Conservation (phyloP, 2,888 invertebrate genomes). For the Athalia circularis region DNA sequence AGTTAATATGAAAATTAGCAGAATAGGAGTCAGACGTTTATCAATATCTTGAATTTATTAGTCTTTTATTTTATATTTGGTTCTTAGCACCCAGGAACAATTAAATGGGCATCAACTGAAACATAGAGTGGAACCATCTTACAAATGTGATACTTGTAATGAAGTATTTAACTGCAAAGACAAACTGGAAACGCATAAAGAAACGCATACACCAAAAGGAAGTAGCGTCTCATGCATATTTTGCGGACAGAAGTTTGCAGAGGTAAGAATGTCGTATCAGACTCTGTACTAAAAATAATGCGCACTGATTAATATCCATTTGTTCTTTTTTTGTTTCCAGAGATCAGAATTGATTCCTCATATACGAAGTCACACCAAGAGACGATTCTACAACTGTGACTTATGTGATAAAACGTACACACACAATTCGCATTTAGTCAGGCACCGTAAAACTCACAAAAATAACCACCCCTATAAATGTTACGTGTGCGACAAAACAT, state of each 20-base stretch:
- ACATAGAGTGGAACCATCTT: slow-evolving; percentile 53
- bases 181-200: slow-evolving; percentile 46
- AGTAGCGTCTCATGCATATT: slow-evolving; percentile 39
- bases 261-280: slow-evolving; percentile 12
- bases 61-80: background rate
- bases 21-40: too few relatives aligned
- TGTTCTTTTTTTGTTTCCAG: slow-evolving; percentile 42
- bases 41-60: too few relatives aligned
- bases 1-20: background rate
- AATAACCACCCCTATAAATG: slow-evolving; percentile 48
- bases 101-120: slow-evolving; percentile 51
- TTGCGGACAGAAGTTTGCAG: slow-evolving; percentile 47
- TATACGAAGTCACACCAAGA: slow-evolving; percentile 48
- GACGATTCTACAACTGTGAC: slow-evolving; percentile 46
- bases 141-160: slow-evolving; percentile 52
- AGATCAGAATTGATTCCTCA: slow-evolving; percentile 48
- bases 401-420: slow-evolving; percentile 45
- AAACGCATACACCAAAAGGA: slow-evolving; percentile 14
- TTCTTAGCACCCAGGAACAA: slow-evolving; percentile 46
- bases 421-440: slow-evolving; percentile 46
- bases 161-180: slow-evolving; percentile 53
- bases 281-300: background rate
- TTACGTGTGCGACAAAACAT: slow-evolving; percentile 45
- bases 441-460: slow-evolving; percentile 43
- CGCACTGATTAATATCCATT: background rate